Conservation (phyloP, 2,797 vertebrate species). For the Schizopygopsis pylzovi region DNA sequence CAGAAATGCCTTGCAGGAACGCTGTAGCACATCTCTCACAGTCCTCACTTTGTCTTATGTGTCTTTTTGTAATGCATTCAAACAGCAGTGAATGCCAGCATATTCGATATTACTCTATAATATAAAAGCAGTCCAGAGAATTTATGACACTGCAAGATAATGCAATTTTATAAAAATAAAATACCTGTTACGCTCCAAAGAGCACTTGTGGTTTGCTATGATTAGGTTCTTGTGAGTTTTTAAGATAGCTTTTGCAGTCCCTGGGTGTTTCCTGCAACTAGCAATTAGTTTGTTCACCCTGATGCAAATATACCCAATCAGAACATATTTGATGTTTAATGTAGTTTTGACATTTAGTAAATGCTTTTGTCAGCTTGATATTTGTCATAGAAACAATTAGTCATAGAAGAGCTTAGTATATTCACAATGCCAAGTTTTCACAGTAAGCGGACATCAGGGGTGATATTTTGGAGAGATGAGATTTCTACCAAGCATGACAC, state of each 20-base stretch:
- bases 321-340: background rate
- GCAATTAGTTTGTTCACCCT: background rate
- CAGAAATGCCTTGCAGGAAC: conserved; percentile 39
- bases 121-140: conserved; percentile 8
- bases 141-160: conserved; percentile 5
- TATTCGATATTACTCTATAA: conserved; percentile 1
- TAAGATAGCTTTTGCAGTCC: conserved; percentile 12
- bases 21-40: conserved; percentile 25
- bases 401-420: background rate
- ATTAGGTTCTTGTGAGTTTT: background rate
- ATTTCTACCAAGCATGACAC: background rate
- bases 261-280: conserved; percentile 9
- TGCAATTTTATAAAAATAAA: conserved; percentile 14
- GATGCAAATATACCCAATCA: background rate
- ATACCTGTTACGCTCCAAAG: background rate
- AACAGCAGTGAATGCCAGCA: background rate
- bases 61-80: conserved; percentile 24
- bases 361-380: too few species aligned
- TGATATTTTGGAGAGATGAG: background rate
- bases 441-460: background rate
- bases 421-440: background rate
- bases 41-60: conserved; percentile 32
- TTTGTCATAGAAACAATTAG: background rate
- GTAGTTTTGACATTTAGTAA: background rate
- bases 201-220: background rate